Conservation (phyloP, 2,113 vertebrate species). For the Promerops cafer region DNA sequence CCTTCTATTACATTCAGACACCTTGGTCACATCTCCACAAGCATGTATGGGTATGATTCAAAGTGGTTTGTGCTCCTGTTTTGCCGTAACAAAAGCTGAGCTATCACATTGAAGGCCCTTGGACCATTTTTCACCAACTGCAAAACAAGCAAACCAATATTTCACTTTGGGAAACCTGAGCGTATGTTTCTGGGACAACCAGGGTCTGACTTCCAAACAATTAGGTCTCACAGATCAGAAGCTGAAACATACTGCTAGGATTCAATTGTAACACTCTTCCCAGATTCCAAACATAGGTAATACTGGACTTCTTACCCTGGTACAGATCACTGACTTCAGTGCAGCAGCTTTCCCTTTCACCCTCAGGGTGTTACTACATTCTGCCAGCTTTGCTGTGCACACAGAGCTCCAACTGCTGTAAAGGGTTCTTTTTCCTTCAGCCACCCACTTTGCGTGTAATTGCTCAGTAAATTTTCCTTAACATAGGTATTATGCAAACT, state of each 20-base stretch:
- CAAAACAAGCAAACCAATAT: background rate
- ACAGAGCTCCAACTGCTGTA: background rate
- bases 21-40: background rate
- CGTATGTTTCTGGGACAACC: background rate
- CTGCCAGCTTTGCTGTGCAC: background rate
- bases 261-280: background rate
- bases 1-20: background rate
- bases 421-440: background rate
- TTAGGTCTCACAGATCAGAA: background rate
- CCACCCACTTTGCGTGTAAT: background rate
- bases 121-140: background rate
- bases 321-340: background rate
- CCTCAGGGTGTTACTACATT: background rate
- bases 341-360: background rate
- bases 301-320: background rate
- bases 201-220: background rate
- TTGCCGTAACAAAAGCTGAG: background rate
- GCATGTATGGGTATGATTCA: background rate
- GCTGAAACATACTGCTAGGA: background rate
- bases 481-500: background rate
- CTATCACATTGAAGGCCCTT: background rate
- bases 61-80: background rate
- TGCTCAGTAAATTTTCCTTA: constrained; percentile 2
- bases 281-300: background rate
- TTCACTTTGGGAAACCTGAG: background rate